Percentiles rank a stretch among this genome's conserved stretches.
phyloP scores from a whole-genome alignment of 2,113 vertebrate species.

The Rhineura floridana region DNA sequence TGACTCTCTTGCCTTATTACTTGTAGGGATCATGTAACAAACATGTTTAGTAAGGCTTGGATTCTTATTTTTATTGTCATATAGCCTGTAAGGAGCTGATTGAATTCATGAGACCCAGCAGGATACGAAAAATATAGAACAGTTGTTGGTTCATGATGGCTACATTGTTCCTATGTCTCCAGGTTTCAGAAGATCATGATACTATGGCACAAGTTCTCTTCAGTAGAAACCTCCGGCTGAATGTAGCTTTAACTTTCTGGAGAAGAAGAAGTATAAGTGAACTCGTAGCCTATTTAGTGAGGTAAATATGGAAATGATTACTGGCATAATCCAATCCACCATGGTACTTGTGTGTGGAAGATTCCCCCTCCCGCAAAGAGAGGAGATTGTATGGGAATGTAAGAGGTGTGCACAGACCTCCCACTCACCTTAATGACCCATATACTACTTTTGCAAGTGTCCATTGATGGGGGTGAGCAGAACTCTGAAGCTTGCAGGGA shows the following conservation, averaged over 20 bases:
- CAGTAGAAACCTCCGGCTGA: constrained; percentile 89
- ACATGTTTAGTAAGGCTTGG: neutral
- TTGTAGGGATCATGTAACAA: neutral
- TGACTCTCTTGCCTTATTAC: neutral
- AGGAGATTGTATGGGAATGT: neutral
- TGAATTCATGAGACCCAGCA: neutral
- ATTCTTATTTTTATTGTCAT: neutral
- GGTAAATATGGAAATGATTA: constrained; percentile 74
- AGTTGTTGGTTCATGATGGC: neutral
- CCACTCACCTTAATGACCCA: neutral
- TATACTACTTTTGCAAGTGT: neutral
- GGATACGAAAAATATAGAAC: neutral
- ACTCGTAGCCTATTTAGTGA: constrained; percentile 89
- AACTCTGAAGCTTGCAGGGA: neutral
- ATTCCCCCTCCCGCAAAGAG: neutral
- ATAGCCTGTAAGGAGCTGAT: neutral
- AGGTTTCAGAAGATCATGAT: constrained; percentile 90
- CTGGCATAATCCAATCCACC: neutral
- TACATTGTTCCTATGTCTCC: neutral
- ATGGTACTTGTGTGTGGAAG: neutral
- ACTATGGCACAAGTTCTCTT: constrained; percentile 89
- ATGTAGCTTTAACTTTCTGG: constrained; percentile 92
- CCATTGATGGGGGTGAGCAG: neutral
- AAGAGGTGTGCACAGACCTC: neutral
- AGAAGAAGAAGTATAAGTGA: constrained; percentile 88